A percentile compares a stretch with the other conserved stretches of the same genome.
Conservation (phyloP, 2,113 vertebrate genomes). For the Bos javanicus region DNA sequence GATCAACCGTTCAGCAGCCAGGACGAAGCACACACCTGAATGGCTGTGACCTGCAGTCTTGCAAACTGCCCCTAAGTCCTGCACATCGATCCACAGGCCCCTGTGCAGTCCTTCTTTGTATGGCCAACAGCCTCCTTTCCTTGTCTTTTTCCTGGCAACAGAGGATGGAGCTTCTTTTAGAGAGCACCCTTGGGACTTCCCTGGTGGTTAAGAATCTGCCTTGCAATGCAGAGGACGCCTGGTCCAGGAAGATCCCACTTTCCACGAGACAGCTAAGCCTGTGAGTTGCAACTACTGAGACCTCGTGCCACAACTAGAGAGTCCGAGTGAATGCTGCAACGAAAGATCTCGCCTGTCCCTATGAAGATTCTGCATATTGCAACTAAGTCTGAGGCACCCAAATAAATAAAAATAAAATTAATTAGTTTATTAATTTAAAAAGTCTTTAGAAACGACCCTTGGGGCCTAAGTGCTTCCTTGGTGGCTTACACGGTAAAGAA, state of each 20-base stretch:
- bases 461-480: not conserved
- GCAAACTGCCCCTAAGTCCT: fast-evolving
- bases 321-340: fast-evolving
- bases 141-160: not conserved
- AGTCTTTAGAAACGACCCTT: not conserved
- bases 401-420: not conserved
- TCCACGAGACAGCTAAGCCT: too few species aligned
- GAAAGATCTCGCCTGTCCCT: not conserved
- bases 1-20: not conserved
- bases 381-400: not conserved
- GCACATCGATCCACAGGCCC: fast-evolving
- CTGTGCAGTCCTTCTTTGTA: fast-evolving
- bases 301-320: not conserved
- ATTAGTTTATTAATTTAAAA: not conserved
- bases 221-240: not conserved
- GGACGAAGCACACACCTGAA: fast-evolving
- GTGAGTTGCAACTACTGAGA: not conserved
- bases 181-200: not conserved
- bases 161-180: not conserved
- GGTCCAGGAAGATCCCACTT: not conserved
- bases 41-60: fast-evolving
- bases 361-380: not conserved
- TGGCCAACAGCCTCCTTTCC: not conserved
- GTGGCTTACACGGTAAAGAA: not conserved
- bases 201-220: not conserved